A percentile compares a stretch with the other conserved stretches of the same genome.
Evolutionary conservation across 2,888 invertebrate species (phyloP).

Genomic region (Ophioninae sp.): DNA sequence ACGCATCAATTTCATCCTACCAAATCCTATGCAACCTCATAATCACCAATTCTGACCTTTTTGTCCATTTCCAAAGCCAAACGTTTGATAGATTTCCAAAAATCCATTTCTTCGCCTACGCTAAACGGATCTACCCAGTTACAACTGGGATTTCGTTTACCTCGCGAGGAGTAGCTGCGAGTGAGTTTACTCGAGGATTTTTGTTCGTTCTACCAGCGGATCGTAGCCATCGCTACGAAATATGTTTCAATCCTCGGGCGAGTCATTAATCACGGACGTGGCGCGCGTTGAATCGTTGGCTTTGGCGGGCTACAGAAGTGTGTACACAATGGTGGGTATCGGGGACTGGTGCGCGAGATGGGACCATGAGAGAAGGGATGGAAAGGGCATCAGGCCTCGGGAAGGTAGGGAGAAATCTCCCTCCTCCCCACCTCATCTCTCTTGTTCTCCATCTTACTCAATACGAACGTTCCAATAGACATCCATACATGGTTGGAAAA

Average conservation of each 20-base stretch:
- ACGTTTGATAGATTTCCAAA: too few species aligned
- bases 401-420: background rate
- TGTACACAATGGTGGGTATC: slow-evolving; percentile 45
- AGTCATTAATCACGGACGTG: slow-evolving; percentile 77
- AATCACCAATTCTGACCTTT: too few species aligned
- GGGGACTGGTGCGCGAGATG: slow-evolving; percentile 45
- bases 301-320: slow-evolving; percentile 55
- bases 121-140: too few species aligned
- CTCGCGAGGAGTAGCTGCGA: too few species aligned
- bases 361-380: slow-evolving; percentile 55
- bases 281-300: slow-evolving; percentile 68
- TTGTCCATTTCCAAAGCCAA: too few species aligned
- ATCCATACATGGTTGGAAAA: slow-evolving; percentile 65
- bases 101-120: too few species aligned
- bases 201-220: slow-evolving; percentile 36
- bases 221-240: slow-evolving; percentile 63
- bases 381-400: slow-evolving; percentile 49
- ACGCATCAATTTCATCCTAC: too few species aligned
- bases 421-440: background rate
- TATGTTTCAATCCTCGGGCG: slow-evolving; percentile 64
- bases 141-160: too few species aligned
- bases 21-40: too few species aligned
- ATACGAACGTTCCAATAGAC: slow-evolving; percentile 71
- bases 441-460: slow-evolving; percentile 50
- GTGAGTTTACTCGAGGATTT: background rate